Base-by-base conservation (phyloP, 2,797 vertebrate species). In the Thalassophryne amazonica region DNA sequence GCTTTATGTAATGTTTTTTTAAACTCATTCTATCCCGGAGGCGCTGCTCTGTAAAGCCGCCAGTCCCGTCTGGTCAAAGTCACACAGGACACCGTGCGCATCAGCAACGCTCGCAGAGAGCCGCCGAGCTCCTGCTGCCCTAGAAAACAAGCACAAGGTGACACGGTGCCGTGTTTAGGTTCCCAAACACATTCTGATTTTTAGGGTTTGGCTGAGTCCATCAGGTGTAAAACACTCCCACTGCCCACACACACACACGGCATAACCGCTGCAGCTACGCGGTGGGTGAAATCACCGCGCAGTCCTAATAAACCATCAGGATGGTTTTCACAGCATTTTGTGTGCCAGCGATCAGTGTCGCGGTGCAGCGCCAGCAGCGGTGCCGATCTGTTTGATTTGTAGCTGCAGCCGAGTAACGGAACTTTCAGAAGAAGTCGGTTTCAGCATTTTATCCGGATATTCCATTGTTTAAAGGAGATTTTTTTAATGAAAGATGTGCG, bases 271-370 rank as follows among this genome's bases (percentile, higher is more conserved):
- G 32, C 56, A 21, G 56, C 54, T 53, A 61, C 75, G 75, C 50
- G 50, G 80, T 73, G 75, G 62, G 62, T 55, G 69, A 34, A 72
- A 73, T 81, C 76, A 81, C 65, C 69, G 66, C 82, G 73, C 69
- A 57, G 69, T 80, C 69, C 75, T 83, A 87, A 90, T 89, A 80
- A 87, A 76, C 80, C 69, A 80, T 77, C 45, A 78, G 76, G 82
- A 78, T 75, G 83, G 69, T 78, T 88, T 79, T 83, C 80, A 89
- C 82, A 84, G 78, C 56, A 67, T 80, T 85, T 60, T 55, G 61
- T 73, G 75, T 75, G 83, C 79, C 66, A 80, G 78, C 74, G 81
- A 83, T 88, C 74, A 64, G 81, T 54, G 72, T 55, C 64, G 43
- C 85, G 73, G 74, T 65, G 7, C 31, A 22, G 60, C 20, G 79